Conservation (phyloP, 2,113 vertebrate genomes). For the Pelodiscus sinensis region DNA sequence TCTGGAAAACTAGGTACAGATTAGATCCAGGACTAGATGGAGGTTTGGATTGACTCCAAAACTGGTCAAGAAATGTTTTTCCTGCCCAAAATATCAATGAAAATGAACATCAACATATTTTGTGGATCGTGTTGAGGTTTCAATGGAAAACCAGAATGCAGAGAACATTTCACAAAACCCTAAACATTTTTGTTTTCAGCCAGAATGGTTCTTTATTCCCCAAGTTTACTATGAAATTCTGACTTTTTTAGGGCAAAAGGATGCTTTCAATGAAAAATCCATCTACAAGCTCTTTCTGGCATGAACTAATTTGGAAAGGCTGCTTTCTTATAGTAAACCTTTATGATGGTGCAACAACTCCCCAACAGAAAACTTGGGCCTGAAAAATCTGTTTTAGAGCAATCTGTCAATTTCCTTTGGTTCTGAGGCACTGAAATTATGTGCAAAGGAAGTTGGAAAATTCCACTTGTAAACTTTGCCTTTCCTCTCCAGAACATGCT, state of each 20-base stretch:
- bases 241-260: too few relatives aligned
- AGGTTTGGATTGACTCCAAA: too few relatives aligned
- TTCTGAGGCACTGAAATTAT: background rate
- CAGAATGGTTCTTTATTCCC: too few relatives aligned
- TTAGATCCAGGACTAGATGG: too few relatives aligned
- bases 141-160: background rate
- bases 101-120: too few relatives aligned
- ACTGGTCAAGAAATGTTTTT: too few relatives aligned
- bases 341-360: background rate
- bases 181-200: background rate
- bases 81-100: too few relatives aligned
- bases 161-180: background rate
- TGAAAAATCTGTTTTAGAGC: background rate
- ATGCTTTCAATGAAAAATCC: background rate
- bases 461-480: background rate
- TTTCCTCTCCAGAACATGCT: background rate
- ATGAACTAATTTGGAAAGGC: background rate
- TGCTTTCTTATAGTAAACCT: background rate
- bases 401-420: background rate
- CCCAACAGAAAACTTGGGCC: rapidly evolving
- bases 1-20: too few relatives aligned
- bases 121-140: background rate
- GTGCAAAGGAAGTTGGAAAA: conserved; percentile 18
- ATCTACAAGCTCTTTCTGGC: background rate
- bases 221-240: too few relatives aligned